Evolutionary conservation across 1,140 invertebrate genomes (phyloP), one percentile per base, ranked within the genome.

Genomic region (Drosophila persimilis): DNA sequence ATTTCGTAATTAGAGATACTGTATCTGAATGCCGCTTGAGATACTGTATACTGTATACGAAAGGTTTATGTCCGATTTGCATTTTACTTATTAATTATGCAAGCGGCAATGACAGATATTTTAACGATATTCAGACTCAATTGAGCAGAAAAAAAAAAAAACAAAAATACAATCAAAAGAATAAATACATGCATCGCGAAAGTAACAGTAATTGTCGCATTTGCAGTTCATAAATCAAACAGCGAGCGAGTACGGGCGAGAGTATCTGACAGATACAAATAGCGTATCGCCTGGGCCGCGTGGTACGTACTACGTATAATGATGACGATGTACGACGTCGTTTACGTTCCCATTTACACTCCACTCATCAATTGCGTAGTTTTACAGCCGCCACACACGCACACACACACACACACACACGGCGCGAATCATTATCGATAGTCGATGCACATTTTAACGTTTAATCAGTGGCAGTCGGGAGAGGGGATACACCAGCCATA

Each of bases 211-310:
- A 78, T 78, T 78, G 57, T 65, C 56, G 52, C 39, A 39, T 58
- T 70, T 69, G 55, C 66, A 73, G 67, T 73, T 77, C 73, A 81
- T 81, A 83, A 83, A 81, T 83, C 79, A 83, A 66, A 22, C 45
- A 13, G 35, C 35, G 35, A 39, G 67, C 60, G 43, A 52, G 57
- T 50, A 73, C 60, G 41, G 51, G 57, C 73, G 81, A 80, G 62
- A 81, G 70, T 70, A 83, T 77, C 74, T 74, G 80, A 78, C 79
- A 83, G 79, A 78, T 83, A 83, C 79, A 83, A 83, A 83, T 83
- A 55, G 67, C 78, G 63, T 79, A 76, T 71, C 4, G 24, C 24
- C 0, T 26, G 60, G 47, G 43, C 55, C 24, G 63, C 24, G 4
- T 13, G 1, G 17, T 17, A 8, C 29, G 44, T 35, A 29, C 41